Percentiles rank a stretch among this genome's conserved stretches.
Conservation (phyloP, 2,113 vertebrate genomes). For the Xenopus tropicalis region DNA sequence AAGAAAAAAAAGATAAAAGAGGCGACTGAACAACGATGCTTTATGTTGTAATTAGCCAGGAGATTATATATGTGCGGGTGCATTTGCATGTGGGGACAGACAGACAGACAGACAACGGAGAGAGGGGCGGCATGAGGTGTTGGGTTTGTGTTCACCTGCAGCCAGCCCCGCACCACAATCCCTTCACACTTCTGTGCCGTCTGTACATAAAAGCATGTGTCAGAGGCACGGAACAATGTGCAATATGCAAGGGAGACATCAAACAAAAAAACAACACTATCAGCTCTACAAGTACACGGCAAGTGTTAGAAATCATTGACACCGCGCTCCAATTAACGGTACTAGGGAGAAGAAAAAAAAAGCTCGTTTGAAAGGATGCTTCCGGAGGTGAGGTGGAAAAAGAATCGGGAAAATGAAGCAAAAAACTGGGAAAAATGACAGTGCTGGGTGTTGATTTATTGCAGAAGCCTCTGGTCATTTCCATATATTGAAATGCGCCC, state of each 20-base stretch:
- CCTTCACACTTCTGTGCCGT: constrained; percentile 1
- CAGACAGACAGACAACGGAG: not conserved
- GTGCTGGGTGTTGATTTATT: constrained; percentile 75
- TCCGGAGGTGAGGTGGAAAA: constrained; percentile 48
- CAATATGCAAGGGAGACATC: constrained; percentile 39
- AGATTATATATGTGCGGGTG: not conserved
- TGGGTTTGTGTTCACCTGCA: not conserved
- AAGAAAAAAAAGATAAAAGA: not conserved
- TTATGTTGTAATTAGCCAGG: constrained; percentile 14
- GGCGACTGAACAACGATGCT: not conserved
- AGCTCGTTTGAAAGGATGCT: constrained; percentile 45
- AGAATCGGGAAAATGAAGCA: constrained; percentile 60
- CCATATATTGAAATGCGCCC: constrained; percentile 80
- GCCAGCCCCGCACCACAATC: not conserved
- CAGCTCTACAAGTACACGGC: constrained; percentile 26
- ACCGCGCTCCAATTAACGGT: constrained; percentile 39
- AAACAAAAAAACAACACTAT: constrained; percentile 33
- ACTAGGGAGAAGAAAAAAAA: constrained; percentile 16
- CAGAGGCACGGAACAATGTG: constrained; percentile 15
- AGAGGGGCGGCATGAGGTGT: not conserved
- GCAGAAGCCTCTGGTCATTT: constrained; percentile 76
- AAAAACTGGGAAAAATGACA: constrained; percentile 56
- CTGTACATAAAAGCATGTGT: constrained; percentile 20
- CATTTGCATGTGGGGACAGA: not conserved
- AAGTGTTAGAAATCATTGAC: constrained; percentile 34